Evolutionary conservation across 2,888 invertebrate species (phyloP), one percentile per base, ranked within the genome.

Genomic region (Cataglyphis rosenhaueri): DNA sequence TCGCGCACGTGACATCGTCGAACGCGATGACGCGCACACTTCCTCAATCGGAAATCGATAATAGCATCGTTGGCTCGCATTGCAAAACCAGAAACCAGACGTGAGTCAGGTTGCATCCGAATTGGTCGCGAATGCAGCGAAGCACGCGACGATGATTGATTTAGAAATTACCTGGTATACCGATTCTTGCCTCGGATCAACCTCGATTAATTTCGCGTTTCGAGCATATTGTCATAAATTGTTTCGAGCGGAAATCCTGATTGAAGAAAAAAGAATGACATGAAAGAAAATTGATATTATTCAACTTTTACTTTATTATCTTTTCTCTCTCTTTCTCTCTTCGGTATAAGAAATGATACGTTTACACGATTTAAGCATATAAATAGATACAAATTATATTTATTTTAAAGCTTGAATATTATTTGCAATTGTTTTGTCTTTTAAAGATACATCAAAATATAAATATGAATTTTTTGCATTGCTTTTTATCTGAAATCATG

Each of bases 371-470:
- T 48, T 44, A n/a, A 21, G 15, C 10, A 21, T 1, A 3, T 12
- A 68, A 1, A 12, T 48, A 57, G 15, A 21, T 5, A 48, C 15
- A 15, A 9, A 10, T 10, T 18, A 70, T 4, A 10, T 25, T 2
- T 5, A 9, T 3, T 15, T 55, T 2, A 35, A 52, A 55, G 4
- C 35, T 55, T 1, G 9, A 5, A 35, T 55, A 55, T 70, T 55
- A 55, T 70, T 70, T 25, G 21, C 10, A 55, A 70, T 55, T 3
- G 15, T 70, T 70, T 70, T 52, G 4, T 55, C 3, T 21, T 55
- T 48, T 48, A 18, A 48, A 48, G 9, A 9, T 21, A 6, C 18
- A 38, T 8, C 10, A 18, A 73, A 6, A 0, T 73, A 9, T 1
- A 15, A 57, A 41, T 0, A 18, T 41, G n/a, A 61, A 44, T 48